These are phyloP conservation scores for Tricholauxania praeusta DNA, from an alignment of 2,888 invertebrate species.

Conservation along the genomic window DNA sequence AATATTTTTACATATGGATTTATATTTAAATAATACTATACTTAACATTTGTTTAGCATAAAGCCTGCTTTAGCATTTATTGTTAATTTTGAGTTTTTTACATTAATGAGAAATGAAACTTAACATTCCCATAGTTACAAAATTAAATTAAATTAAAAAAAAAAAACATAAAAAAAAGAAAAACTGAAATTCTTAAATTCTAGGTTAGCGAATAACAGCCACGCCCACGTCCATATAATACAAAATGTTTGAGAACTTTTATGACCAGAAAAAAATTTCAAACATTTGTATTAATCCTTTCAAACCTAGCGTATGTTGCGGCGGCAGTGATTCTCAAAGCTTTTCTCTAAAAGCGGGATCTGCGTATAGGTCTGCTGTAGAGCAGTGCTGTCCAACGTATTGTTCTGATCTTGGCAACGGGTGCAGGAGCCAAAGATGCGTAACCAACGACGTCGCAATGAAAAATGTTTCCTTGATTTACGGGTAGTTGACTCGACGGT, in stretches of 20 bases:
- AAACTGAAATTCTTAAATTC: not conserved
- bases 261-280: constrained; percentile 8
- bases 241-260: constrained; percentile 20
- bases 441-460: constrained; percentile 53
- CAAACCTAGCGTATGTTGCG: constrained; percentile 44
- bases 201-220: not conserved
- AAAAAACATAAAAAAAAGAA: constrained; percentile 3
- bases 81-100: constrained; percentile 14
- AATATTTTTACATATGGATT: not conserved
- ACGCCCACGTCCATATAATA: constrained; percentile 2
- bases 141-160: constrained; percentile 21
- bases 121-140: constrained; percentile 8
- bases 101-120: not conserved
- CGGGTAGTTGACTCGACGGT: not conserved
- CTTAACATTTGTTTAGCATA: constrained; percentile 20
- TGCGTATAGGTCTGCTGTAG: constrained; percentile 55
- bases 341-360: constrained; percentile 54
- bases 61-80: constrained; percentile 41
- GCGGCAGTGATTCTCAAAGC: constrained; percentile 41
- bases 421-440: constrained; percentile 60
- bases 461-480: constrained; percentile 45
- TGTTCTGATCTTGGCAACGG: constrained; percentile 55
- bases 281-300: constrained; percentile 4
- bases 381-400: constrained; percentile 47
- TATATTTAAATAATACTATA: not conserved